phyloP scores from a whole-genome alignment of 92 coral and sea anemone genomes.

The Pocillopora meandrina region DNA sequence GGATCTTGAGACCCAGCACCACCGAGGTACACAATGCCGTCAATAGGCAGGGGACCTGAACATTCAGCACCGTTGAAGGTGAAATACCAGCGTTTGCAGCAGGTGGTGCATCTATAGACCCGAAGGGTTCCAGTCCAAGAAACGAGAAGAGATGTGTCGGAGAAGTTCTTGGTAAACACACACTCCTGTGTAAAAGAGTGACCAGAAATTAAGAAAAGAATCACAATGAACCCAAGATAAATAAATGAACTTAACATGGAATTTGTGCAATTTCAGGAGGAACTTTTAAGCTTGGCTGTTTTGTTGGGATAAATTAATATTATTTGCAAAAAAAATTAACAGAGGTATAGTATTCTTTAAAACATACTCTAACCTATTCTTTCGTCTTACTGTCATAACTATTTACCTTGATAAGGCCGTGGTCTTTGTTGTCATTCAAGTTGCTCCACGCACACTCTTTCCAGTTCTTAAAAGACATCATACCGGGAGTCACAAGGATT shows the following conservation, averaged over 20 bases:
- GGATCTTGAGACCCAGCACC: background rate
- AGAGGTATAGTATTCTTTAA: background rate
- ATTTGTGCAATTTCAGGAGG: background rate
- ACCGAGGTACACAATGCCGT: background rate
- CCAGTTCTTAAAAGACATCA: slow-evolving; percentile 11
- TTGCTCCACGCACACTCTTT: slow-evolving; percentile 10
- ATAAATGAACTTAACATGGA: background rate
- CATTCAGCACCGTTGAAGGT: slow-evolving; percentile 6
- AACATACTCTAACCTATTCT: background rate
- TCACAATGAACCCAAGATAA: background rate
- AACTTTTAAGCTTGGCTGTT: too few species aligned
- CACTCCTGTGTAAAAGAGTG: background rate
- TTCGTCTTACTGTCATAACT: too few species aligned
- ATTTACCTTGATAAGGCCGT: background rate
- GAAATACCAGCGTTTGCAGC: background rate
- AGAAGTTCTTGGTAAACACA: background rate
- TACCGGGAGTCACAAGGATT: background rate
- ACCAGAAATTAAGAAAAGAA: too few species aligned
- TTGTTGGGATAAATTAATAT: background rate
- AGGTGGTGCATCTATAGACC: background rate
- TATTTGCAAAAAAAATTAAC: background rate
- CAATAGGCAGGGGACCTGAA: background rate
- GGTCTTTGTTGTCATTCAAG: background rate
- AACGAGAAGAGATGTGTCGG: background rate
- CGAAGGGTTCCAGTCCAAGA: background rate